These are phyloP conservation scores for human DNA, from an alignment of 2,113 vertebrate genomes.

Conservation along the genomic window DNA sequence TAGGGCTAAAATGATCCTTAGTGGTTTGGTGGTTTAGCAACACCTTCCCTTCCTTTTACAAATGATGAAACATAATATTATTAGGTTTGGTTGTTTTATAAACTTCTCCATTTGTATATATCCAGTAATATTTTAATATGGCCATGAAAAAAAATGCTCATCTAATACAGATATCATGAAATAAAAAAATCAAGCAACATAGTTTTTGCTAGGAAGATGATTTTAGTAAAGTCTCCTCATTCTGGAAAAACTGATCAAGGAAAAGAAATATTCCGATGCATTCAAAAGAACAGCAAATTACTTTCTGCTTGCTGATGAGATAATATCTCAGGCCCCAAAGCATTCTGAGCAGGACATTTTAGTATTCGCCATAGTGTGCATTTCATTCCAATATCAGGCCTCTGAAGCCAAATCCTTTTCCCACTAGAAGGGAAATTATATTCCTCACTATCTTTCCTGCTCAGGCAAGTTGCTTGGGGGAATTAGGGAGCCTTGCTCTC, in stretches of 20 bases:
- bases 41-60: not conserved
- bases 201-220: not conserved
- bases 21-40: not conserved
- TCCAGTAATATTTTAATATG: not conserved
- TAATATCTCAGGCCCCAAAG: not conserved
- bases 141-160: not conserved
- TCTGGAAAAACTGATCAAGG: not conserved
- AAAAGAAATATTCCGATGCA: accelerated
- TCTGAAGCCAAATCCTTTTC: not conserved
- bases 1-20: not conserved
- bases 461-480: not conserved
- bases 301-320: not conserved
- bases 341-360: not conserved
- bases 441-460: not conserved
- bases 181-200: not conserved
- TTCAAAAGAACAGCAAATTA: not conserved
- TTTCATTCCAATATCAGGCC: not conserved
- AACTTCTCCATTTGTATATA: not conserved
- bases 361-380: not conserved
- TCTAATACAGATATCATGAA: not conserved
- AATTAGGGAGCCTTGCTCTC: not conserved
- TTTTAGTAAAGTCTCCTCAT: not conserved
- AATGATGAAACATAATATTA: not conserved
- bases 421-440: not conserved
- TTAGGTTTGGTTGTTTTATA: not conserved